Evolutionary conservation across 2,113 vertebrate genomes (phyloP).

Genomic region (Ochotona curzoniae): DNA sequence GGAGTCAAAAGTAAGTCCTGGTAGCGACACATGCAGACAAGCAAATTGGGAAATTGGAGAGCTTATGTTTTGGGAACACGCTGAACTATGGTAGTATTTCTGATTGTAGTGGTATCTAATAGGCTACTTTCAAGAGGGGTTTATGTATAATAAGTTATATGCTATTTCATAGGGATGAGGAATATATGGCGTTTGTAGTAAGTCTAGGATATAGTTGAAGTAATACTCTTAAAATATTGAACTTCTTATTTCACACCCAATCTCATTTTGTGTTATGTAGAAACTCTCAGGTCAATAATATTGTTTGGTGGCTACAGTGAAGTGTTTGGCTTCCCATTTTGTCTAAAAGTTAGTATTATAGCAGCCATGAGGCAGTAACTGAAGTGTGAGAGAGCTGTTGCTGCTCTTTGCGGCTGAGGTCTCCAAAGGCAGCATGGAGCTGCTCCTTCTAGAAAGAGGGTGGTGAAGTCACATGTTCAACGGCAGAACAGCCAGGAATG

Average conservation of each 20-base stretch:
- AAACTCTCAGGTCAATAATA: neutral
- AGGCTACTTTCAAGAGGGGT: conserved; percentile 21
- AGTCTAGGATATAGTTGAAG: conserved; percentile 16
- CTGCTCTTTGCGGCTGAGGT: neutral
- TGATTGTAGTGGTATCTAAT: conserved; percentile 12
- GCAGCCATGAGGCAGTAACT: neutral
- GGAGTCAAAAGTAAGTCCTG: conserved; percentile 95
- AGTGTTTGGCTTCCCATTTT: conserved; percentile 10
- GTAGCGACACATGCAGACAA: neutral
- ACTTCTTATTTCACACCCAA: neutral
- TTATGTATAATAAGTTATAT: neutral
- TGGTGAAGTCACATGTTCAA: neutral
- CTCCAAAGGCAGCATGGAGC: neutral
- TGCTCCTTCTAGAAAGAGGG: neutral
- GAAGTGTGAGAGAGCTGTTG: neutral
- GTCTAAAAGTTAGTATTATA: conserved; percentile 39
- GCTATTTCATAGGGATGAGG: neutral
- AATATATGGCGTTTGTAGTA: neutral
- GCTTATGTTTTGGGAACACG: neutral
- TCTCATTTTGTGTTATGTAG: neutral
- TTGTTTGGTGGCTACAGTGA: neutral
- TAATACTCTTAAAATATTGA: neutral
- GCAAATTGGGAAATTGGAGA: neutral
- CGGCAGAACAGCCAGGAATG: neutral
- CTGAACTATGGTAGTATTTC: neutral